phyloP scores from a whole-genome alignment of 2,888 invertebrate species.

The Trisateles emortualis region DNA sequence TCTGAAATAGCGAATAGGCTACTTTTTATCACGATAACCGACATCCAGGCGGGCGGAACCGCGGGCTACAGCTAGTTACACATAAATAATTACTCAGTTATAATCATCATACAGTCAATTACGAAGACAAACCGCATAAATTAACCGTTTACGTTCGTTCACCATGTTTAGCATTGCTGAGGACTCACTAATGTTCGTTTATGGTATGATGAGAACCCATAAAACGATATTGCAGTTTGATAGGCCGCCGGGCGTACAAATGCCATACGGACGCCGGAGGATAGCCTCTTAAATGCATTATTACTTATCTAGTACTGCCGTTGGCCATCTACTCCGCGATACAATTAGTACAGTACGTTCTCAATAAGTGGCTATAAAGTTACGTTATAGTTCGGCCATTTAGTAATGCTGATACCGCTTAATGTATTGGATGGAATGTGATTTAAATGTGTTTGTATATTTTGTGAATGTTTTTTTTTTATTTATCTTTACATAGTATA shows the following conservation, averaged over 20 bases:
- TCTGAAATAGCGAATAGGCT: no score
- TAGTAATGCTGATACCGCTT: constrained; percentile 1
- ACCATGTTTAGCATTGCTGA: constrained; percentile 37
- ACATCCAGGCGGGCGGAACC: no score
- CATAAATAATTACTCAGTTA: background rate
- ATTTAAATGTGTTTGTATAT: background rate
- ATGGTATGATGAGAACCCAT: constrained; percentile 64
- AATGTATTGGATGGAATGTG: background rate
- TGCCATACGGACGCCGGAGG: constrained; percentile 45
- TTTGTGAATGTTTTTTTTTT: background rate
- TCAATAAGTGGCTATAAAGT: constrained; percentile 49
- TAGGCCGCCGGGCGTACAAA: constrained; percentile 58
- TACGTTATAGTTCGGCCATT: constrained; percentile 6
- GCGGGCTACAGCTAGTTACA: no score
- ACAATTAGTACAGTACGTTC: constrained; percentile 57
- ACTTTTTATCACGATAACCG: no score
- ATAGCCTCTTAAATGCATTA: constrained; percentile 68
- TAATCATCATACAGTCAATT: constrained; percentile 27
- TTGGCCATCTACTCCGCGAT: constrained; percentile 43
- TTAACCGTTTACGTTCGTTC: constrained; percentile 24
- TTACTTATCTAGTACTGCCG: constrained; percentile 59
- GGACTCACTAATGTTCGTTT: constrained; percentile 47
- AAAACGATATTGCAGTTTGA: constrained; percentile 75
- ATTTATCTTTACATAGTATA: no score
- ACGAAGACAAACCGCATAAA: constrained; percentile 41